Base-by-base conservation (phyloP, 2,113 vertebrate species). In the Nothocercus nigrocapillus region DNA sequence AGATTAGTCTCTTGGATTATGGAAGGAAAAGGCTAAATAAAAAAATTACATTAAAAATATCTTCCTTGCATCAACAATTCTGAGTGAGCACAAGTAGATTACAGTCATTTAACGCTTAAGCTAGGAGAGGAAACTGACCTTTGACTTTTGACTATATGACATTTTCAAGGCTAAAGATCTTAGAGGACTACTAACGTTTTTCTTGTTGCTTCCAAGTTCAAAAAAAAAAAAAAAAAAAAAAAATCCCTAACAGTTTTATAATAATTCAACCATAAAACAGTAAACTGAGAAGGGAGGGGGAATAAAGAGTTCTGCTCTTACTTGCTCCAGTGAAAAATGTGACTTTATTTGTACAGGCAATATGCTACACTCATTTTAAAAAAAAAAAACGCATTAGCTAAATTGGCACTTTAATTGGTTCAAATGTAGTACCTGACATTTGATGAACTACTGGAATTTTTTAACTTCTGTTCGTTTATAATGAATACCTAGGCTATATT, bases 81-180 rank as follows among this genome's bases (percentile, higher is more conserved):
- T 38, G 70, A 67, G 82, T 17, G 42, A 77, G 63, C 40, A 67
- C 91, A 74, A 62, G n/a, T 12, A 83, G 82, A 91, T 75, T 59
- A 51, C 34, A 10, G 15, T 70, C 82, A 64, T 6, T 10, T 87
- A 82, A 89, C 28, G 63, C 81, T 67, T 30, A 70, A 45, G n/a
- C 51, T 40, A 0, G 12, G 47, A 81, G 7, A 34, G 49, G 69
- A 45, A 16, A 40, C 2, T 36, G 28, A 75, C 25, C 34, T 91
- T 42, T 47, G 51, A 34, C 67, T 83, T 91, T 42, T 47, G 51
- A 34, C 67, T 83, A 25, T 7, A 40, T 68, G 66, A 88, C 73
- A 1, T 81, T 86, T 85, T 78, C 49, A 94, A 82, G 82, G 69
- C 90, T 90, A 91, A 67, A 68, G 51, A 95, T 61, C 38, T 94